phyloP scores from a whole-genome alignment of 2,888 invertebrate species.

The Gortyna flavago region DNA sequence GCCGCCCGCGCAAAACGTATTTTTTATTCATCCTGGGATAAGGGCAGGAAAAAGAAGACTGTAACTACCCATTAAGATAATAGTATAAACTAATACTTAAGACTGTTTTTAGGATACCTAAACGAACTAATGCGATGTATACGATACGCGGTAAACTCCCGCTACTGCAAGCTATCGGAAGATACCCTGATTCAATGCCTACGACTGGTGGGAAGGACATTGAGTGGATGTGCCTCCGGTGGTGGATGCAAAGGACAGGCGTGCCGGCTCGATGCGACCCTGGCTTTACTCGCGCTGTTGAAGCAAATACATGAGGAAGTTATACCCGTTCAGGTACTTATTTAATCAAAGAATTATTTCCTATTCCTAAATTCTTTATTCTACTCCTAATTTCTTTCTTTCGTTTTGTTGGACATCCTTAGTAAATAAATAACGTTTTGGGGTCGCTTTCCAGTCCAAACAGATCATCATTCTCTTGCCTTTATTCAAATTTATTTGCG shows the following conservation, averaged over 20 bases:
- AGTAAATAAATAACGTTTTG: background rate
- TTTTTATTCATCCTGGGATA: background rate
- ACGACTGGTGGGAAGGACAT: slow-evolving; percentile 70
- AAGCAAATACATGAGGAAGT: slow-evolving; percentile 73
- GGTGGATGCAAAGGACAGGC: slow-evolving; percentile 84
- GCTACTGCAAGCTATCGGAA: slow-evolving; percentile 80
- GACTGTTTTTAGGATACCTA: slow-evolving; percentile 78
- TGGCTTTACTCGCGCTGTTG: slow-evolving; percentile 79
- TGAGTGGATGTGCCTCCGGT: slow-evolving; percentile 79
- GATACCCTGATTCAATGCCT: slow-evolving; percentile 77
- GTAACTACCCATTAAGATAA: background rate
- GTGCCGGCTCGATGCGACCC: slow-evolving; percentile 79
- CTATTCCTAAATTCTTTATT: background rate
- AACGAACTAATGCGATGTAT: slow-evolving; percentile 85
- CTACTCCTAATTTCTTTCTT: background rate
- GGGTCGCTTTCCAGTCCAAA: background rate
- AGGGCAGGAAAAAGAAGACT: too few species aligned
- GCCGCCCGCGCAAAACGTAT: background rate
- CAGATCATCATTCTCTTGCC: background rate
- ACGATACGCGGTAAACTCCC: slow-evolving; percentile 78
- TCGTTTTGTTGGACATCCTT: background rate
- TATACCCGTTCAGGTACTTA: slow-evolving; percentile 81
- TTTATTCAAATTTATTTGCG: background rate
- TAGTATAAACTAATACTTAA: background rate
- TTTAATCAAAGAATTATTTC: background rate